Evolutionary conservation across 2,888 invertebrate genomes (phyloP).

Genomic region (Lepidonotus clava): DNA sequence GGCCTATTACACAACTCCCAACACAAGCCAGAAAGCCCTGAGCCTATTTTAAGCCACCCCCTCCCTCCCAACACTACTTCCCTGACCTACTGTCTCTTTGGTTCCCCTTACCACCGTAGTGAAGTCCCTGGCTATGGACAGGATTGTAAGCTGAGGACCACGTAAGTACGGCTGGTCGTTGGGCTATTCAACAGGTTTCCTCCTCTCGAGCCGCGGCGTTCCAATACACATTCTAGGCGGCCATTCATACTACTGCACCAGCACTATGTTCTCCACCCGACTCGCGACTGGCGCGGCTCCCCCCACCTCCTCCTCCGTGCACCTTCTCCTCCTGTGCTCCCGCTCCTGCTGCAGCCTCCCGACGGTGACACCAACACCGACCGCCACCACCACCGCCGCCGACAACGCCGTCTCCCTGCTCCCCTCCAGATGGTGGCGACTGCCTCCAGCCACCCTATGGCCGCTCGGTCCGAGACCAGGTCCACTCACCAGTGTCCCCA

Average conservation of each 20-base stretch:
- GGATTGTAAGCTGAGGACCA: no score
- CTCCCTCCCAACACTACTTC: neutral
- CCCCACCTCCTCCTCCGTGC: neutral
- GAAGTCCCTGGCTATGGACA: no score
- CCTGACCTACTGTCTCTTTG: neutral
- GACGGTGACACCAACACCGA: neutral
- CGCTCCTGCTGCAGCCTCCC: neutral
- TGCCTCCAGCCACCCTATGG: neutral
- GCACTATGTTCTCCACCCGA: neutral
- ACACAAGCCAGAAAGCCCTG: no score
- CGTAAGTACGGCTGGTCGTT: neutral
- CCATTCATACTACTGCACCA: constrained; percentile 2
- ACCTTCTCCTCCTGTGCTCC: neutral
- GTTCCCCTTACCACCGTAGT: no score
- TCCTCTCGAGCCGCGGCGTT: constrained; percentile 3
- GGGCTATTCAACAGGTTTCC: constrained; percentile 21
- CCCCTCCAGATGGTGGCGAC: constrained; percentile 9
- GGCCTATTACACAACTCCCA: constrained; percentile 19
- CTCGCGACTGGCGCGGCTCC: neutral
- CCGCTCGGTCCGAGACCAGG: neutral
- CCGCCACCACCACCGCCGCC: no score
- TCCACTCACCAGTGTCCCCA: neutral
- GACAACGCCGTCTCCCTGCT: neutral
- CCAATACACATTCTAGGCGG: constrained; percentile 14
- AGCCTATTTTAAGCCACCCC: no score